Conservation (phyloP, 2,888 invertebrate genomes). For the Ormyrus pomaceus region DNA sequence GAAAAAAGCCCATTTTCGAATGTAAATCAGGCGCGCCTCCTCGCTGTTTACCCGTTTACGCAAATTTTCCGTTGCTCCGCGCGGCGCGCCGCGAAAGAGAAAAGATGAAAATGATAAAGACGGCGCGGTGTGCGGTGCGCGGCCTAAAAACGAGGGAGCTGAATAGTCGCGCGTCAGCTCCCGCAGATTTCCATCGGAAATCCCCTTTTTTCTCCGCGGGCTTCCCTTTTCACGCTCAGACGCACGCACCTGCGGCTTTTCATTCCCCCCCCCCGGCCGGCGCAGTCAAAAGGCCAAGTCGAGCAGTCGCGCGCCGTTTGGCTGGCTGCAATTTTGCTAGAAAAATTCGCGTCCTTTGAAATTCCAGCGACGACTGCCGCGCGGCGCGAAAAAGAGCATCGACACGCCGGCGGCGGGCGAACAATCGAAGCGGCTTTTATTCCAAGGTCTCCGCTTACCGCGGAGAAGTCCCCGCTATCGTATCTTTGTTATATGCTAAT, state of each 20-base stretch:
- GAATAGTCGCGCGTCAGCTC: not conserved
- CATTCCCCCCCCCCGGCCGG: not conserved
- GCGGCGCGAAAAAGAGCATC: too few relatives aligned
- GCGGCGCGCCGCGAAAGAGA: too few relatives aligned
- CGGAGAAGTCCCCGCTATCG: not conserved
- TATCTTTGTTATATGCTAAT: slow-evolving; percentile 42
- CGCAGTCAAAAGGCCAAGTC: too few relatives aligned
- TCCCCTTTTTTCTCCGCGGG: not conserved
- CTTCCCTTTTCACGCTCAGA: too few relatives aligned
- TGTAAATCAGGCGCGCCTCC: not conserved
- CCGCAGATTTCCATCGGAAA: slow-evolving; percentile 8
- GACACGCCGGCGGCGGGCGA: not conserved
- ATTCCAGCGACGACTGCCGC: not conserved
- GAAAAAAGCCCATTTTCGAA: not conserved
- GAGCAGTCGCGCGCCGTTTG: too few relatives aligned
- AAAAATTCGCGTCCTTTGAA: not conserved
- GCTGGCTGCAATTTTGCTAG: too few relatives aligned
- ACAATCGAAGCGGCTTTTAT: slow-evolving; percentile 33
- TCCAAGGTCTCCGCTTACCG: slow-evolving; percentile 36
- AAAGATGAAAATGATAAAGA: too few relatives aligned
- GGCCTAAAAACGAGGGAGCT: not conserved
- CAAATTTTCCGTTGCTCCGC: too few relatives aligned
- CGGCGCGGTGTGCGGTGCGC: too few relatives aligned
- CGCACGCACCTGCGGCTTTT: not conserved
- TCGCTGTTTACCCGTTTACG: not conserved